These are phyloP conservation scores for Iphiclides podalirius DNA, from an alignment of 2,888 invertebrate genomes.

Conservation along the genomic window DNA sequence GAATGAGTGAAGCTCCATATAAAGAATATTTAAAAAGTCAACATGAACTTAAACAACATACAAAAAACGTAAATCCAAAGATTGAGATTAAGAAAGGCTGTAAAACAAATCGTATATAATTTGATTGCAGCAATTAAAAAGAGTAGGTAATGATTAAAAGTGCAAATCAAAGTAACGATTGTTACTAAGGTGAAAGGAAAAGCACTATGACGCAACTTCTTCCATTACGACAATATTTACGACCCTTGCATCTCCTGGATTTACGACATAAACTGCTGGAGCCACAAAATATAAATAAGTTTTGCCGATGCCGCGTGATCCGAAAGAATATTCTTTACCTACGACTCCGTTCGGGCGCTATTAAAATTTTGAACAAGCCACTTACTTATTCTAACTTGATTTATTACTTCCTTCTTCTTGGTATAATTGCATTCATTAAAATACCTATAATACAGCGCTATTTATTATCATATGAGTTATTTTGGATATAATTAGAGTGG, in stretches of 20 bases:
- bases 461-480: no score
- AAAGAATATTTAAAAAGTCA: no score
- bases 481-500: no score
- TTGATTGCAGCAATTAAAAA: no score
- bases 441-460: no score
- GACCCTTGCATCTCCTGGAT: constrained; percentile 60
- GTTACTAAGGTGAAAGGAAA: constrained; percentile 2
- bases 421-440: background rate
- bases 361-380: constrained; percentile 13
- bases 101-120: no score
- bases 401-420: background rate
- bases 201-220: constrained; percentile 6
- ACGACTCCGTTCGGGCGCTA: constrained; percentile 5
- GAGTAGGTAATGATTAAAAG: no score
- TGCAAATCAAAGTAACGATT: no score
- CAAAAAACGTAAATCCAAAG: no score
- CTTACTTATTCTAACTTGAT: background rate
- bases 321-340: constrained; percentile 17
- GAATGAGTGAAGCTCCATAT: no score
- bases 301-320: constrained; percentile 12
- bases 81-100: no score
- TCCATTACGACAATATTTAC: constrained; percentile 49
- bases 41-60: no score
- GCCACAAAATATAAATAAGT: constrained; percentile 31
- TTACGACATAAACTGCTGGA: constrained; percentile 61